Base-by-base conservation (phyloP, 35 echinoderm and acorn worm genomes). In the Patiria miniata region DNA sequence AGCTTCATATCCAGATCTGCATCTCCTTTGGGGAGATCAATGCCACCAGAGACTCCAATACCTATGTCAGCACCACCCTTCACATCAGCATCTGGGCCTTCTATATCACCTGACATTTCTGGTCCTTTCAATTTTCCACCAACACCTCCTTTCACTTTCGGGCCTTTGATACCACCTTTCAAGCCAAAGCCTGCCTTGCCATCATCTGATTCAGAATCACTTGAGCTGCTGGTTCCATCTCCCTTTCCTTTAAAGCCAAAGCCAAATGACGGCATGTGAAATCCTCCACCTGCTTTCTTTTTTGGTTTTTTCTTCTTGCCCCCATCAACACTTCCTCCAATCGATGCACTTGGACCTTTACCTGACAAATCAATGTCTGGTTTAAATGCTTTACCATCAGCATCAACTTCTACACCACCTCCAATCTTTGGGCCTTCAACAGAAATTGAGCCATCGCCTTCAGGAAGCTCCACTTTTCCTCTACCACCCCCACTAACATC, bases 81-180 rank as follows among this genome's bases (percentile, higher is more conserved):
- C 1, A 87, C 10, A 83, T 86, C 89, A 88, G 77, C 81, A 89
- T 95, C 93, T 39, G 89, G 89, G 21, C 89, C 86, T 59, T 83
- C 86, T 38, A 92, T 51, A 59, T 80, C 52, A 76, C 36, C 18
- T 36, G 36, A 52, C 1, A 54, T 54, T 51, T 82, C 51, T 26
- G 79, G 37, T 76, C 39, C 80, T 29, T 79, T 69, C 16, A 88
- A 36, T 57, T 93, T 88, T 1, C 81, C 77, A 82, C 86, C 88
- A 79, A 60, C 58, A 56, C 77, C 95, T 19, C 82, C 86, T 83
- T 93, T 91, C 39, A 42, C 61, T 83, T 83, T 83, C 15, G 81
- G 81, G 4, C 81, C 81, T 37, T 83, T 83, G 81, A 83, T 40
- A 37, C 57, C 81, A 47, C 78, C 78, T 30, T 42, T 81, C 22